phyloP scores from a whole-genome alignment of 2,797 vertebrate species.

The Australoheros facetus region DNA sequence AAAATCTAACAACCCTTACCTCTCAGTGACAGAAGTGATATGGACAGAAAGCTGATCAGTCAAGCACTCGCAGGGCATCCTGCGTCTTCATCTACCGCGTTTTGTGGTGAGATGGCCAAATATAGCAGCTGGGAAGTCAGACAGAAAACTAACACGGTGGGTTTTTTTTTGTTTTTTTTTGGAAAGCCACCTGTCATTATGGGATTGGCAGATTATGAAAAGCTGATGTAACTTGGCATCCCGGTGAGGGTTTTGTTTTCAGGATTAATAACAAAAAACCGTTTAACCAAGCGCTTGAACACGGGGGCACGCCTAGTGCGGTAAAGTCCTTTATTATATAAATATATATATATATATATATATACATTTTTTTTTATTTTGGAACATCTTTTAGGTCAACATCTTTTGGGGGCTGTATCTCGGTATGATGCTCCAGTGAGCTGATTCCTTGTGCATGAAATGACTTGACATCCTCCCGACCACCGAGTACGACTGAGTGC shows the following conservation, averaged over 20 bases:
- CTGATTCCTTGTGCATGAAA: slow-evolving; percentile 75
- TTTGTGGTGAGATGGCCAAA: slow-evolving; percentile 26
- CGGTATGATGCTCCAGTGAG: slow-evolving; percentile 62
- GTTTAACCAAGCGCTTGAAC: slow-evolving; percentile 31
- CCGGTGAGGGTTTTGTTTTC: slow-evolving; percentile 30
- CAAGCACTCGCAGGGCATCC: not conserved
- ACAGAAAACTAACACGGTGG: not conserved
- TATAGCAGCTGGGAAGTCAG: slow-evolving; percentile 32
- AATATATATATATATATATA: no score
- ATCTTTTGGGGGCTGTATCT: slow-evolving; percentile 56
- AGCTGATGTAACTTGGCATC: slow-evolving; percentile 33
- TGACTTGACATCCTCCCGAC: slow-evolving; percentile 73
- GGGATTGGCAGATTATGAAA: slow-evolving; percentile 44
- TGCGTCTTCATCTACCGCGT: not conserved
- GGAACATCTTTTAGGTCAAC: slow-evolving; percentile 59
- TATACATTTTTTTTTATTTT: not conserved
- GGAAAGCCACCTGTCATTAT: slow-evolving; percentile 3
- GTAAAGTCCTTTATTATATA: slow-evolving; percentile 35
- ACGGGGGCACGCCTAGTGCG: not conserved
- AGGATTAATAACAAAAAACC: slow-evolving; percentile 39
- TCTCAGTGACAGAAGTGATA: not conserved
- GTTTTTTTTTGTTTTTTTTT: not conserved
- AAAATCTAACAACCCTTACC: slow-evolving; percentile 9
- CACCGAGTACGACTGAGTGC: slow-evolving; percentile 33
- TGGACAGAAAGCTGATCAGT: slow-evolving; percentile 1